These are phyloP conservation scores for Eptatretus burgeri DNA, from an alignment of 2,113 vertebrate genomes.

Conservation along the genomic window DNA sequence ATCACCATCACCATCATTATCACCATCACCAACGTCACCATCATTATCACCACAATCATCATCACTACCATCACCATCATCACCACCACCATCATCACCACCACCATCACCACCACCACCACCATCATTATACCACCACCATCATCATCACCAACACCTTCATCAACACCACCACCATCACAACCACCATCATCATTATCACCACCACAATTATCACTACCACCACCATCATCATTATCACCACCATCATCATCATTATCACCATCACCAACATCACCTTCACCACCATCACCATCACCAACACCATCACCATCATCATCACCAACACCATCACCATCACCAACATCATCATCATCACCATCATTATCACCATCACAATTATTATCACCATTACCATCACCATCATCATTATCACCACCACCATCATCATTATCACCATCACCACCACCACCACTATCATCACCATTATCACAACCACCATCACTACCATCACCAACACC, in stretches of 20 bases:
- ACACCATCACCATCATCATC: neutral
- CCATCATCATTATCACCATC: no score
- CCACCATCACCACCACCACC: no score
- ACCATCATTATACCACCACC: no score
- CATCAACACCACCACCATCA: neutral
- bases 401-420: neutral
- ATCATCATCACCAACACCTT: neutral
- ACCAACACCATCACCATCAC: neutral
- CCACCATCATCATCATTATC: neutral
- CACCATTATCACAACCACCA: no score
- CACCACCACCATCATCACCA: no score
- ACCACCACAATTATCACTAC: neutral
- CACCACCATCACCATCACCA: neutral
- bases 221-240: neutral
- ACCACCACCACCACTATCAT: no score
- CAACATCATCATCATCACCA: neutral
- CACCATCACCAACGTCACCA: no score
- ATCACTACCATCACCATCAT: no score
- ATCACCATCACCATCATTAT: no score
- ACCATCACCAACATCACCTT: neutral
- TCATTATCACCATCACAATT: neutral
- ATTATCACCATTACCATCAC: neutral
- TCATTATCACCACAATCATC: no score
- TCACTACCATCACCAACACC: no score
- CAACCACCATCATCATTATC: neutral